A percentile compares a stretch with the other conserved stretches of the same genome.
Conservation (phyloP, 2,888 invertebrate species). For the Cheilosia variabilis region DNA sequence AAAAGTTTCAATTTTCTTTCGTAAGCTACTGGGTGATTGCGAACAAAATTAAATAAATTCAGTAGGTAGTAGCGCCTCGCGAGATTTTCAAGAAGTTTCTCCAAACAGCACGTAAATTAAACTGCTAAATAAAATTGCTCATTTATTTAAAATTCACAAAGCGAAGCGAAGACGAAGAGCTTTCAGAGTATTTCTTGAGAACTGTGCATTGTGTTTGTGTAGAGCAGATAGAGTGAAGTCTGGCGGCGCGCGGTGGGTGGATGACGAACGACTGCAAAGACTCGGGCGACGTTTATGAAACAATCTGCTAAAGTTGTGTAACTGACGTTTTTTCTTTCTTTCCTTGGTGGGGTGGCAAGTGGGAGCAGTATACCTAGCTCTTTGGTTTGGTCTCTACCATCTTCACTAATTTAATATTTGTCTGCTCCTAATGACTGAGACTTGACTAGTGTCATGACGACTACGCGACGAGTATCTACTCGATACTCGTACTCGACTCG, state of each 20-base stretch:
- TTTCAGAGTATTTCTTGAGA: constrained; percentile 55
- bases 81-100: constrained; percentile 53
- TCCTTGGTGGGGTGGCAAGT: neutral
- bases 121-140: constrained; percentile 73
- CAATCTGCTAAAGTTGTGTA: constrained; percentile 30
- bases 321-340: constrained; percentile 44
- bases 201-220: neutral
- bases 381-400: constrained; percentile 25
- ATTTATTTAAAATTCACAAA: constrained; percentile 70
- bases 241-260: constrained; percentile 15
- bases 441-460: neutral
- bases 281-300: neutral
- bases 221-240: constrained; percentile 14
- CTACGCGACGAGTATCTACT: neutral
- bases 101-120: constrained; percentile 60
- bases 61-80: constrained; percentile 9
- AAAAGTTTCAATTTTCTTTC: constrained; percentile 46
- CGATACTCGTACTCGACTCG: neutral
- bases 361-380: constrained; percentile 11
- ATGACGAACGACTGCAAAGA: constrained; percentile 10
- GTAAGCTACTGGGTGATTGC: constrained; percentile 37
- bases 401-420: constrained; percentile 57
- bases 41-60: constrained; percentile 61
- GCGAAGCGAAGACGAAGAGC: constrained; percentile 26
- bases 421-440: constrained; percentile 36